phyloP scores from a whole-genome alignment of 2,797 vertebrate species.

The Pitangus sulphuratus region DNA sequence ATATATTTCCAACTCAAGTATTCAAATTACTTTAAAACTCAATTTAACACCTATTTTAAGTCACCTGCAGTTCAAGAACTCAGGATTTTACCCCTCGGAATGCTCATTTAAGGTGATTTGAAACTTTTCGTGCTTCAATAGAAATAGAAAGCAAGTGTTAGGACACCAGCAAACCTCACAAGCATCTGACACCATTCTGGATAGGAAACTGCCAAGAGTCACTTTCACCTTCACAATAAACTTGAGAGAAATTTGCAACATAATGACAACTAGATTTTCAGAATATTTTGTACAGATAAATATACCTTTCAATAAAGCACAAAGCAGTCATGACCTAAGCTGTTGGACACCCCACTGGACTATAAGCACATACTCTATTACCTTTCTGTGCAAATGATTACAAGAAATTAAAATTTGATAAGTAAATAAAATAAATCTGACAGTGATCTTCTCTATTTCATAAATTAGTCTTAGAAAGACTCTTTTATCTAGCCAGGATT shows the following conservation, averaged over 20 bases:
- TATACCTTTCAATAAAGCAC: neutral
- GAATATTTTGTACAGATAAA: neutral
- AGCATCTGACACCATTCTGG: neutral
- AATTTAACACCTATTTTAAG: neutral
- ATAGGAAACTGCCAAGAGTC: neutral
- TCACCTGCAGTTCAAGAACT: neutral
- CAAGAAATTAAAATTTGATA: neutral
- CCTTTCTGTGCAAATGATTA: neutral
- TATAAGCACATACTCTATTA: neutral
- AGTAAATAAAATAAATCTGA: neutral
- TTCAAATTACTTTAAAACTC: neutral
- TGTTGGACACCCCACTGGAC: neutral
- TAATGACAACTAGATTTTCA: neutral
- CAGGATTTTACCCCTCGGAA: neutral
- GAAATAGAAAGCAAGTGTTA: neutral
- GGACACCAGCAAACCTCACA: neutral
- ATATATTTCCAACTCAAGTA: neutral
- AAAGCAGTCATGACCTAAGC: neutral
- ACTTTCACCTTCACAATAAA: neutral
- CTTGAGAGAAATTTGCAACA: neutral
- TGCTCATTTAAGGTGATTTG: neutral
- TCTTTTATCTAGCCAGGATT: neutral
- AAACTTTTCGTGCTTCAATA: neutral
- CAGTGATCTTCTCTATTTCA: neutral
- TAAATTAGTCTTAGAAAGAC: neutral